A percentile compares a stretch with the other conserved stretches of the same genome.
Evolutionary conservation across 2,797 vertebrate species (phyloP).

Genomic region (Leuciscus waleckii): DNA sequence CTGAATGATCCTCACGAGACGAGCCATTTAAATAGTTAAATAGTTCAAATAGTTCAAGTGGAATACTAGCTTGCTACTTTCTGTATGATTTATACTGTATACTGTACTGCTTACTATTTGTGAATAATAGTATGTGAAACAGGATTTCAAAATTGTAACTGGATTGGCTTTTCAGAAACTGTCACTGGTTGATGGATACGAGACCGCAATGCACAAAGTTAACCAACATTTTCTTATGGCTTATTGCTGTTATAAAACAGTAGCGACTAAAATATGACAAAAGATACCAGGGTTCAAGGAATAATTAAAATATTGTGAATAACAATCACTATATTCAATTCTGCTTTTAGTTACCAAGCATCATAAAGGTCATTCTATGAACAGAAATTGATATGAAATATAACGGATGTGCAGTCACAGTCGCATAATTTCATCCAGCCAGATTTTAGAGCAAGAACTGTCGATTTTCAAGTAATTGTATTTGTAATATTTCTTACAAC

Average conservation of each 20-base stretch:
- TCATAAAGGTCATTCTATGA: neutral
- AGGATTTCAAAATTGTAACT: neutral
- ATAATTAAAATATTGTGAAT: neutral
- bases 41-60: neutral
- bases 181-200: neutral
- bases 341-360: neutral
- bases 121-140: neutral
- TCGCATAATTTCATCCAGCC: neutral
- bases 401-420: neutral
- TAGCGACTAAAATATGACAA: neutral
- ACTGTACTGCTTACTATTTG: neutral
- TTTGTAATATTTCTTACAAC: neutral
- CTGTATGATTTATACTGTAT: neutral
- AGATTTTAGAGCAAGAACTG: neutral
- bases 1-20: neutral
- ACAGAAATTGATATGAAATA: neutral
- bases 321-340: neutral
- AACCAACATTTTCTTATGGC: neutral
- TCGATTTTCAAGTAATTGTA: neutral
- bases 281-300: neutral
- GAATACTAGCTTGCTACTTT: neutral
- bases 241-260: constrained; percentile 6
- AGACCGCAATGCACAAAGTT: neutral
- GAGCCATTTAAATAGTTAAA: neutral
- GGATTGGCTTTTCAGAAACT: neutral